Evolutionary conservation across 53 echinoderm and acorn worm genomes (phyloP), one percentile per base, ranked within the genome.

Genomic region (Zoroaster sp.): DNA sequence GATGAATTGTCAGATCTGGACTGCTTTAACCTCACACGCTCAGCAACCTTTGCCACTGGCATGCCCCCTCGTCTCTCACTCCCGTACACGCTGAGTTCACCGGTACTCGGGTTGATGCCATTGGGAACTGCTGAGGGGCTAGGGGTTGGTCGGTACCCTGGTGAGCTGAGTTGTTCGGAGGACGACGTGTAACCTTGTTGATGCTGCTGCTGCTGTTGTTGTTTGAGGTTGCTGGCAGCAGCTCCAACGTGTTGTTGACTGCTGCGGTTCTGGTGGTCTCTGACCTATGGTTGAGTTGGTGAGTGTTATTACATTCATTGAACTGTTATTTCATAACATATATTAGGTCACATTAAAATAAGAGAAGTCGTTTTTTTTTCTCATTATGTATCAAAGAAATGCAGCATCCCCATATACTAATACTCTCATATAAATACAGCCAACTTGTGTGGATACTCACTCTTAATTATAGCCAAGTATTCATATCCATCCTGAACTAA

Each of bases 151-250:
- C 95, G 83, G 72, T 87, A 88, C 83, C 93, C 92, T 20, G 97
- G 97, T 9, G 97, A 97, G 91, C 94, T 92, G 79, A 93, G 95
- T 83, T 97, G 97, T 53, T 97, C 97, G 30, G 97, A 96, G 20
- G 97, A 97, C 3, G 97, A 97, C 66, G 95, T 95, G 91, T 97
- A 92, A 15, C 93, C 95, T 40, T 89, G 80, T 13, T 88, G 89
- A 21, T 93, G 91, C 74, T 94, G 92, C 83, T 89, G 82, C 87
- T 92, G 92, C 36, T 80, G 87, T 40, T 35, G 33, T 28, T 85
- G 85, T 42, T 71, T 85, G 53, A 73, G 72, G 73, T 71, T 81
- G 72, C 70, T 89, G 38, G 89, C 80, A 28, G 80, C 43, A 40
- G 89, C 78, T 35, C 70, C 79, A 30, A 83, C 51, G 44, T 83